phyloP scores from a whole-genome alignment of 2,888 invertebrate genomes.

The Baccha elongata region DNA sequence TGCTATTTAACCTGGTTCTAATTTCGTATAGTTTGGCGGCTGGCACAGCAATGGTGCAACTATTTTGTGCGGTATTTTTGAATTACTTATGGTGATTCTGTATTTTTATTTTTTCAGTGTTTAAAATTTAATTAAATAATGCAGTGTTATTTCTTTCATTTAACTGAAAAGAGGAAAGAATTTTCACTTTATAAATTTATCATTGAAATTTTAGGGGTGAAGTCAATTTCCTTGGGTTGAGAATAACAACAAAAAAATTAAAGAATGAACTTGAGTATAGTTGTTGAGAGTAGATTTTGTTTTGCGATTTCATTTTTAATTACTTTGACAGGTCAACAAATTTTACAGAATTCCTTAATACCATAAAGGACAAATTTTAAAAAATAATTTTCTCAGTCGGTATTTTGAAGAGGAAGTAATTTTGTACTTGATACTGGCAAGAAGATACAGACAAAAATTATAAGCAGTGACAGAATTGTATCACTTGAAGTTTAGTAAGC shows the following conservation, averaged over 20 bases:
- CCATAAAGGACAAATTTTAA: too few relatives aligned
- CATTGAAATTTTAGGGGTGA: conserved; percentile 73
- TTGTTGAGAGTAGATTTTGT: conserved; percentile 14
- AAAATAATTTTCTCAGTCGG: too few relatives aligned
- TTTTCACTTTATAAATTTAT: conserved; percentile 54
- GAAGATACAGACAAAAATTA: too few relatives aligned
- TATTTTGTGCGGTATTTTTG: conserved; percentile 62
- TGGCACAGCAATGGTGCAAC: conserved; percentile 69
- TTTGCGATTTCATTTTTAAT: neutral
- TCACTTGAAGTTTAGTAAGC: too few relatives aligned
- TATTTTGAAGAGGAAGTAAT: too few relatives aligned
- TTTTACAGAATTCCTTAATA: too few relatives aligned
- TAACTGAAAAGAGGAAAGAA: conserved; percentile 49
- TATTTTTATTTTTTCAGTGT: conserved; percentile 27
- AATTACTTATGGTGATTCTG: conserved; percentile 38
- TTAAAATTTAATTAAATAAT: conserved; percentile 59
- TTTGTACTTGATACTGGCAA: too few relatives aligned
- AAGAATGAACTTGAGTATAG: conserved; percentile 63
- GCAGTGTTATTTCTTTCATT: conserved; percentile 29
- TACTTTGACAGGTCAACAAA: too few relatives aligned
- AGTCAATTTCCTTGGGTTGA: conserved; percentile 68
- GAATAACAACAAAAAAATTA: conserved; percentile 37
- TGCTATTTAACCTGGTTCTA: conserved; percentile 74
- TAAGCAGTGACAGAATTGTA: too few relatives aligned
- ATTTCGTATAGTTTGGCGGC: conserved; percentile 71